Evolutionary conservation across 2,888 invertebrate genomes (phyloP).

Genomic region (Cheiracanthium punctorium): DNA sequence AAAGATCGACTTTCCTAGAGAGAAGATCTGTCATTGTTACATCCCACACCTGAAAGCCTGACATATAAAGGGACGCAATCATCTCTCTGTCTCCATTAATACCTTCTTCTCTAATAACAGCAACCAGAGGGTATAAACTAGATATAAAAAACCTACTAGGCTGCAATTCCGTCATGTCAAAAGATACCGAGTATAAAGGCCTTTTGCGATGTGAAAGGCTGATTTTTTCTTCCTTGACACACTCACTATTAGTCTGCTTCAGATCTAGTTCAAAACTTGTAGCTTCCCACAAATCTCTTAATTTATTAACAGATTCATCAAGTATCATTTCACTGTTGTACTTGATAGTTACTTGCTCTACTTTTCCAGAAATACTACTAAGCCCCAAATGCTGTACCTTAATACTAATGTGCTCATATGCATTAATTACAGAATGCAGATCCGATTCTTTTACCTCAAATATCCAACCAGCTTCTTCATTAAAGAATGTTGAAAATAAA

Average conservation of each 20-base stretch:
- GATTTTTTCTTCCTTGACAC: slow-evolving; percentile 87
- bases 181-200: slow-evolving; percentile 84
- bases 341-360: slow-evolving; percentile 21
- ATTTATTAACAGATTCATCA: slow-evolving; percentile 79
- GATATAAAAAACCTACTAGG: slow-evolving; percentile 10
- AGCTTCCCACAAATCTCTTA: slow-evolving; percentile 94
- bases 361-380: slow-evolving; percentile 25
- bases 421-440: slow-evolving; percentile 80
- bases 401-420: slow-evolving; percentile 81
- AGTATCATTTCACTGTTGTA: slow-evolving; percentile 35
- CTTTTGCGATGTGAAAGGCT: slow-evolving; percentile 82
- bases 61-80: slow-evolving; percentile 89
- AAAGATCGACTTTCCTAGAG: slow-evolving; percentile 82
- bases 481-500: slow-evolving; percentile 83
- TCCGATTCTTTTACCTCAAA: slow-evolving; percentile 82
- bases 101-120: slow-evolving; percentile 96
- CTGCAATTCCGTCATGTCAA: slow-evolving; percentile 74
- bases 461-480: slow-evolving; percentile 91
- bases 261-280: slow-evolving; percentile 93
- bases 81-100: slow-evolving; percentile 98
- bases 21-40: slow-evolving; percentile 94
- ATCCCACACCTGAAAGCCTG: slow-evolving; percentile 92
- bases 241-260: slow-evolving; percentile 87
- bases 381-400: slow-evolving; percentile 80
- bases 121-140: slow-evolving; percentile 82